Evolutionary conservation across 30 jellyfish, hydroid and myxozoan species (phyloP).

Genomic region (Pelagia noctiluca): DNA sequence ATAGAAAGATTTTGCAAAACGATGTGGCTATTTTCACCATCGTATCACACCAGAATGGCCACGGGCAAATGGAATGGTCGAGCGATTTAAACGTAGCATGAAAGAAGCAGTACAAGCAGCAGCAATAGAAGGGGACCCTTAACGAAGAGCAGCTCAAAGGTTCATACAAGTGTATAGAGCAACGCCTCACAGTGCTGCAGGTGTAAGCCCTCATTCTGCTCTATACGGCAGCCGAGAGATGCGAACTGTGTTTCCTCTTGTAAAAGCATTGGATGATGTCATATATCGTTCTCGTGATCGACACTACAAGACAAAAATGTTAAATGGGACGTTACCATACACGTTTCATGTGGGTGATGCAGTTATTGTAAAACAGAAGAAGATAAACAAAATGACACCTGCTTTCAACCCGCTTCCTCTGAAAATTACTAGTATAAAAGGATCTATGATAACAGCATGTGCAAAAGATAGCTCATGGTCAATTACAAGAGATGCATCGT

Average conservation of each 20-base stretch:
- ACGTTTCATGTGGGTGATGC: slow-evolving; percentile 19
- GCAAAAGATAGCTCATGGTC: neutral
- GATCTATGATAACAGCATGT: slow-evolving; percentile 39
- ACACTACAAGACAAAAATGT: neutral
- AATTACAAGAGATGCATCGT: slow-evolving; percentile 22
- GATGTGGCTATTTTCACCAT: slow-evolving; percentile 13
- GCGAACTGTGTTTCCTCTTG: slow-evolving; percentile 4
- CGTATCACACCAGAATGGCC: slow-evolving; percentile 25
- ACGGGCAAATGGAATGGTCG: slow-evolving; percentile 33
- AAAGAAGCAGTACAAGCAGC: slow-evolving; percentile 24
- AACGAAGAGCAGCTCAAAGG: neutral
- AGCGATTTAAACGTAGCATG: slow-evolving; percentile 15
- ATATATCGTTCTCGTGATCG: slow-evolving; percentile 1
- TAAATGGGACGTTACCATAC: neutral
- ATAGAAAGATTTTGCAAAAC: neutral
- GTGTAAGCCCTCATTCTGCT: slow-evolving; percentile 11
- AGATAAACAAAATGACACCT: slow-evolving; percentile 5
- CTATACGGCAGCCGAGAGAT: slow-evolving; percentile 18
- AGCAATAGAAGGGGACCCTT: neutral
- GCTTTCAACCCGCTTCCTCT: slow-evolving; percentile 9
- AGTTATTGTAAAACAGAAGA: slow-evolving; percentile 20
- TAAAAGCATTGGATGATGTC: neutral
- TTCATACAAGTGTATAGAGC: slow-evolving; percentile 19
- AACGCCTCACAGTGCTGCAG: slow-evolving; percentile 18
- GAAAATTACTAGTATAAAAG: slow-evolving; percentile 8